Conservation (phyloP, 2,113 vertebrate species). For the Muntiacus reevesi region DNA sequence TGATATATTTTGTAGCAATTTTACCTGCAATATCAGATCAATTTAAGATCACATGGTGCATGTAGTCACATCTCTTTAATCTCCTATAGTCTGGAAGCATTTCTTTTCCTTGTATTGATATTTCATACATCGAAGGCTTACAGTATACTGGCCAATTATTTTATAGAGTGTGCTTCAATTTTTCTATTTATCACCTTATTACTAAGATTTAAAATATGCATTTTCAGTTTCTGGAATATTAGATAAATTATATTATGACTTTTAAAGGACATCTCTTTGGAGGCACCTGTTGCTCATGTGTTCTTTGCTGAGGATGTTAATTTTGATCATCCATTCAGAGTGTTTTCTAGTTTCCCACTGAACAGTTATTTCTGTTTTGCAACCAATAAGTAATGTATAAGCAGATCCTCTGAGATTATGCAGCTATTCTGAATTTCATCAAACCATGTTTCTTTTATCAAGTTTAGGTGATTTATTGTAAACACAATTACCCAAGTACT, state of each 20-base stretch:
- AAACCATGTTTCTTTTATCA: slow-evolving; percentile 4
- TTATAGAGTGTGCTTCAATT: not conserved
- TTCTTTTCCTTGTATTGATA: not conserved
- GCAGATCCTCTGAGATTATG: not conserved
- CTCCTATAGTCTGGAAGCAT: not conserved
- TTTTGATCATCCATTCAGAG: not conserved
- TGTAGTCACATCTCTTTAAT: not conserved
- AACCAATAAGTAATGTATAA: not conserved
- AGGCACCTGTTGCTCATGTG: not conserved
- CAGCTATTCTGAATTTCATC: not conserved
- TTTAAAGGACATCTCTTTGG: not conserved
- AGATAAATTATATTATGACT: not conserved
- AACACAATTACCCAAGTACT: slow-evolving; percentile 82
- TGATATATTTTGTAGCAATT: not conserved
- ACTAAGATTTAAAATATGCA: not conserved
- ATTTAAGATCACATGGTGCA: not conserved
- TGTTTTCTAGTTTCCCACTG: not conserved
- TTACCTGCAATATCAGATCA: not conserved
- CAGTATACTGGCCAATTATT: not conserved
- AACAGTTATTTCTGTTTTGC: not conserved
- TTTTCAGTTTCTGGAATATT: not conserved
- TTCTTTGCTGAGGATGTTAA: not conserved
- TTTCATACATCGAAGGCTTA: not conserved
- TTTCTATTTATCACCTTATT: not conserved
- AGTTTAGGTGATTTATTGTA: slow-evolving; percentile 87